Evolutionary conservation across 1,140 invertebrate species (phyloP).

Genomic region (Halyomorpha halys): DNA sequence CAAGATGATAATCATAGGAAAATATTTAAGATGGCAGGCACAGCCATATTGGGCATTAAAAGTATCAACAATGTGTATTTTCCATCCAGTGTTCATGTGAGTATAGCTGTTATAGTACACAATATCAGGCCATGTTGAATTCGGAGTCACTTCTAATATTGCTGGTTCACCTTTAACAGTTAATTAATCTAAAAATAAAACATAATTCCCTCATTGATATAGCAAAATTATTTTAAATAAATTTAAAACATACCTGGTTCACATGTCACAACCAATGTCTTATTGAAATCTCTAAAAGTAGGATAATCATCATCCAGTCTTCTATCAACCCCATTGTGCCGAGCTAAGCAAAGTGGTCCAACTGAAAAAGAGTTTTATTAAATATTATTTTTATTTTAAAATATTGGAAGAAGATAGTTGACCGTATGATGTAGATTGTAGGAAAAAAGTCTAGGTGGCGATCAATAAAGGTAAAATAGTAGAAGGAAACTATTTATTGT

Average conservation of each 20-base stretch:
- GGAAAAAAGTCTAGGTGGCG: no score
- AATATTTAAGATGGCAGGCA: neutral
- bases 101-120: constrained; percentile 92
- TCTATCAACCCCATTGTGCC: constrained; percentile 55
- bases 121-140: constrained; percentile 79
- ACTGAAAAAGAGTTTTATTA: constrained; percentile 38
- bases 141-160: constrained; percentile 70
- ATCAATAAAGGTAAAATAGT: no score
- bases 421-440: no score
- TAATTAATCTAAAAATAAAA: neutral
- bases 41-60: constrained; percentile 34
- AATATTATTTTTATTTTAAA: no score
- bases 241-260: constrained; percentile 42
- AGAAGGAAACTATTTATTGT: no score
- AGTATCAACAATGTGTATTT: constrained; percentile 72
- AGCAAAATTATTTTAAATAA: neutral
- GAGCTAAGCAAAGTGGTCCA: constrained; percentile 64
- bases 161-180: constrained; percentile 48
- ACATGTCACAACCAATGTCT: constrained; percentile 56
- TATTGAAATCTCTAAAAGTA: constrained; percentile 74
- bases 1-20: constrained; percentile 5
- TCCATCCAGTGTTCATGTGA: constrained; percentile 83
- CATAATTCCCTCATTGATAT: neutral
- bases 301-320: constrained; percentile 66
- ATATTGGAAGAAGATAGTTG: no score